Conservation (phyloP, 2,797 vertebrate species). For the Lycodopsis pacificus region DNA sequence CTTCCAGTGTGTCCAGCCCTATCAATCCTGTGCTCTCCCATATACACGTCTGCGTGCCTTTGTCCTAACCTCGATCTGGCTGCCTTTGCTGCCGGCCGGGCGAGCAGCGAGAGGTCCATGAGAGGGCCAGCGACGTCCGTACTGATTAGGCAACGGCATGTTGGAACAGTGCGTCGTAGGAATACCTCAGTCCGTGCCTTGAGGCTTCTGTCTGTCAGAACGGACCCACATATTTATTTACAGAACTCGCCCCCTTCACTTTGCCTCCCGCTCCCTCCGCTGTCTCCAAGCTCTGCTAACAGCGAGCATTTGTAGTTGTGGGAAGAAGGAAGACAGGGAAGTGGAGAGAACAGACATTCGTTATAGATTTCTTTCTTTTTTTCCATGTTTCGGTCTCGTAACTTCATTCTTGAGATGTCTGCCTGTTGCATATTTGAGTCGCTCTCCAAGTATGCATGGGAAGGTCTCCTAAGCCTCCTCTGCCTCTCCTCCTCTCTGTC, state of each 20-base stretch:
- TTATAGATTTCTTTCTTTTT: background rate
- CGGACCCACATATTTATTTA: constrained; percentile 74
- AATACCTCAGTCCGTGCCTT: constrained; percentile 67
- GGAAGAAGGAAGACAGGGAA: constrained; percentile 8
- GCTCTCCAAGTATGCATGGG: constrained; percentile 57
- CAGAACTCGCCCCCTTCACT: constrained; percentile 54
- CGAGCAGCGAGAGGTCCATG: constrained; percentile 24
- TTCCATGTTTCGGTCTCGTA: constrained; percentile 28
- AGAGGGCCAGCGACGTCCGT: constrained; percentile 37
- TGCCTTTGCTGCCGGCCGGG: constrained; percentile 26
- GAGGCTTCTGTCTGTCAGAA: constrained; percentile 76
- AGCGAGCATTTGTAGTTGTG: constrained; percentile 40
- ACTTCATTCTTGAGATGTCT: constrained; percentile 61
- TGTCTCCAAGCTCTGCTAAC: constrained; percentile 43
- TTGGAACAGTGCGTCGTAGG: constrained; percentile 62
- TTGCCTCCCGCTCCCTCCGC: constrained; percentile 50
- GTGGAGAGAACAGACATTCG: constrained; percentile 3
- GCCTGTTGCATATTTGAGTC: constrained; percentile 61
- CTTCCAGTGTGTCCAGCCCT: constrained; percentile 49
- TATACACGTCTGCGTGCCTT: constrained; percentile 38
- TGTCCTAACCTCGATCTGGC: constrained; percentile 41
- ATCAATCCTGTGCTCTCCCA: constrained; percentile 39
- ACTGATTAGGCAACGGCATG: constrained; percentile 59
- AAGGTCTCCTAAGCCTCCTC: constrained; percentile 59
- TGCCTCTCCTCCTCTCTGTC: constrained; percentile 75